Evolutionary conservation across 2,888 invertebrate genomes (phyloP).

Genomic region (Tupiocoris notatus): DNA sequence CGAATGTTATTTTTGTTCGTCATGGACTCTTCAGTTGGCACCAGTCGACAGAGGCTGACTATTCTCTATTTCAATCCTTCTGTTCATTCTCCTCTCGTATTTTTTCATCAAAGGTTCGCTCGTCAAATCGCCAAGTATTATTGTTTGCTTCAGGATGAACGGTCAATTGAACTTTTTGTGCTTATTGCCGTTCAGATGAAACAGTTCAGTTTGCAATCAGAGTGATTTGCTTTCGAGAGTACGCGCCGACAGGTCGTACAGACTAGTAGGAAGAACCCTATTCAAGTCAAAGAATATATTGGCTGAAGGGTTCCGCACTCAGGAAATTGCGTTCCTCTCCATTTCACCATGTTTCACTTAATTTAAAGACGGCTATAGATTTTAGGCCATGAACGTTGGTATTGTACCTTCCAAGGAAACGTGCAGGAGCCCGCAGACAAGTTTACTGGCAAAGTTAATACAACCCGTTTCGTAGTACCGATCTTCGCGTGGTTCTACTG

Average conservation of each 20-base stretch:
- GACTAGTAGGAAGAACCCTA: conserved; percentile 21
- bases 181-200: neutral
- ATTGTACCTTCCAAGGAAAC: conserved; percentile 9
- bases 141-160: too few relatives aligned
- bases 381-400: conserved; percentile 1
- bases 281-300: conserved; percentile 19
- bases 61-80: too few relatives aligned
- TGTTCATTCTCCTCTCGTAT: too few relatives aligned
- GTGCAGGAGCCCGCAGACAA: conserved; percentile 1
- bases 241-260: neutral
- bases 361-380: conserved; percentile 21
- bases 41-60: too few relatives aligned
- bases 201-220: neutral
- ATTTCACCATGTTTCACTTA: conserved; percentile 23
- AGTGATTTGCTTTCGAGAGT: neutral
- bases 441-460: neutral
- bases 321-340: conserved; percentile 32
- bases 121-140: too few relatives aligned
- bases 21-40: too few relatives aligned
- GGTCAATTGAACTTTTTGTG: too few relatives aligned
- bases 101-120: too few relatives aligned
- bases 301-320: conserved; percentile 6
- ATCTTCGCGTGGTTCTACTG: too few relatives aligned
- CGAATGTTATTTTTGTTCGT: too few relatives aligned
- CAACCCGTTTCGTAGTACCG: neutral